phyloP scores from a whole-genome alignment of 53 echinoderm and acorn worm species.

The Henricia sp. region DNA sequence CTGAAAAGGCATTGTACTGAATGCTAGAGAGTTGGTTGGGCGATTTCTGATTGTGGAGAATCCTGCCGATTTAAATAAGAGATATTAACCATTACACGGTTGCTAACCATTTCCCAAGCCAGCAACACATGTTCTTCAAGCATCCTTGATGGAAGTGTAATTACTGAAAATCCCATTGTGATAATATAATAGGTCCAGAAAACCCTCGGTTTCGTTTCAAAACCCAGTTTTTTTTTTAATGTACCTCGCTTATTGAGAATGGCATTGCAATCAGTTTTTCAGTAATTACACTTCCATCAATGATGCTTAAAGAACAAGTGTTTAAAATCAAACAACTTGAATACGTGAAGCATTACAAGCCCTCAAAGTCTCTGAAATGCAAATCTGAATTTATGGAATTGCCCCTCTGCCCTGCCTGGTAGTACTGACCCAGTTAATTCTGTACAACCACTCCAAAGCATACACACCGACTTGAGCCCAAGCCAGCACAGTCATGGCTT shows the following conservation, averaged over 20 bases:
- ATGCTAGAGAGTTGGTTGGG: constrained; percentile 76
- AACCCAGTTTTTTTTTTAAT: no score
- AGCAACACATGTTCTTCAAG: not conserved
- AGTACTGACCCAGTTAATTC: not conserved
- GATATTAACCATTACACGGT: not conserved
- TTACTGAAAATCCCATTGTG: not conserved
- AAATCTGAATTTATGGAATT: no score
- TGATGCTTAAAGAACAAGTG: no score
- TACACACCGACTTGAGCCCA: no score
- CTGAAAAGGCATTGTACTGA: constrained; percentile 83
- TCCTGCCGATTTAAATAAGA: constrained; percentile 48
- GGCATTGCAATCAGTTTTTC: no score
- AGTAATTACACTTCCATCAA: no score
- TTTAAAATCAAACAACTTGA: no score
- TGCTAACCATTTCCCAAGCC: not conserved
- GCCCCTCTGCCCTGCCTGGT: not conserved
- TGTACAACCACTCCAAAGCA: not conserved
- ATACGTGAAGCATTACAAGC: no score
- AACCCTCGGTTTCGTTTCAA: not conserved
- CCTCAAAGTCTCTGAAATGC: no score
- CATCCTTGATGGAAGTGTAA: not conserved
- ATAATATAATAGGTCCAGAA: not conserved
- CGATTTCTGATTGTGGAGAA: constrained; percentile 75
- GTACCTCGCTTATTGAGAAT: no score
- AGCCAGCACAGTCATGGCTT: no score